phyloP scores from a whole-genome alignment of 2,797 vertebrate species.

The Darevskia nairensis region DNA sequence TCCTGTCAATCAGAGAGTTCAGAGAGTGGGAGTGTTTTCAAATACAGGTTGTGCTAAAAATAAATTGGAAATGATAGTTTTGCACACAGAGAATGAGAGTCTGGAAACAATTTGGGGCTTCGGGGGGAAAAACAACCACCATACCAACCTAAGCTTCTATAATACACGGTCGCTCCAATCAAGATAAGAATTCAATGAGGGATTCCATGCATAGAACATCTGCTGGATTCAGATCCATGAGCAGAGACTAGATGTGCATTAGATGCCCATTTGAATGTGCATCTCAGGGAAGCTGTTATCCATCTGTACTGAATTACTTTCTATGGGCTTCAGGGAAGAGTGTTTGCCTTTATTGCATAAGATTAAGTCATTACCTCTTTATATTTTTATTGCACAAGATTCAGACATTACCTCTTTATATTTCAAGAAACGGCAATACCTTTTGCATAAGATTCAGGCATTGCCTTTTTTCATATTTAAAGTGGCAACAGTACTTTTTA shows the following conservation, averaged over 20 bases:
- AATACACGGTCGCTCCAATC: not conserved
- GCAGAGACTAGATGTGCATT: not conserved
- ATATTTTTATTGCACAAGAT: too few relatives aligned
- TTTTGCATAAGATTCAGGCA: too few relatives aligned
- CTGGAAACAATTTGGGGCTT: slow-evolving; percentile 23
- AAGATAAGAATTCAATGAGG: not conserved
- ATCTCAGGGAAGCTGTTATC: not conserved
- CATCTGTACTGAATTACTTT: not conserved
- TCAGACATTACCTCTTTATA: too few relatives aligned
- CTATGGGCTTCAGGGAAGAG: not conserved
- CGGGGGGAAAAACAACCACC: not conserved
- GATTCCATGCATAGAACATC: not conserved
- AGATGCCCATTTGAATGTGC: not conserved
- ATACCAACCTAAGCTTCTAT: not conserved
- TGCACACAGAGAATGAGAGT: not conserved
- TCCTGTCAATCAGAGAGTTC: slow-evolving; percentile 45
- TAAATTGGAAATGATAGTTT: slow-evolving; percentile 39
- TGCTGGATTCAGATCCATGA: not conserved
- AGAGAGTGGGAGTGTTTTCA: slow-evolving; percentile 38
- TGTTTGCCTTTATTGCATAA: not conserved
- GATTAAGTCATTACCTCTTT: too few relatives aligned
- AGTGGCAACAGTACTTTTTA: too few relatives aligned
- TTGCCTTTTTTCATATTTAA: too few relatives aligned
- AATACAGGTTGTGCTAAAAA: slow-evolving; percentile 64
- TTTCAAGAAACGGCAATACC: too few relatives aligned